Conservation (phyloP, 1,140 invertebrate species). For the Diachasma alloeum region DNA sequence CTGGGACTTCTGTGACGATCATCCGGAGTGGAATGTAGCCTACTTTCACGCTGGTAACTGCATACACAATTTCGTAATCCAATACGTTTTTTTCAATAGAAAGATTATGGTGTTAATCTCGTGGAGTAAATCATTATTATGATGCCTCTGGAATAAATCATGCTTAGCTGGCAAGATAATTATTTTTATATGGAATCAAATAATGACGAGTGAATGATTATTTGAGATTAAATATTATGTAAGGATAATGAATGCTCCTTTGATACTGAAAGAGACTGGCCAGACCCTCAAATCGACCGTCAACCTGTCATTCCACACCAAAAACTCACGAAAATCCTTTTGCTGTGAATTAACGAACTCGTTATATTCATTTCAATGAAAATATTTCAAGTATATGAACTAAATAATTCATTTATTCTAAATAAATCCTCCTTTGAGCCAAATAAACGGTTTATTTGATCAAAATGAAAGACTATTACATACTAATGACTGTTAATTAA, state of each 20-base stretch:
- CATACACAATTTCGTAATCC: slow-evolving; percentile 12
- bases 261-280: neutral
- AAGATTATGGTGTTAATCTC: neutral
- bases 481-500: too few species aligned
- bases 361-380: too few species aligned
- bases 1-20: slow-evolving; percentile 6
- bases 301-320: neutral
- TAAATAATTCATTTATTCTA: too few species aligned
- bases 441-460: too few species aligned
- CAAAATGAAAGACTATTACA: too few species aligned
- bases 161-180: neutral
- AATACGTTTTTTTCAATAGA: neutral
- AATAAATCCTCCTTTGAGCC: too few species aligned
- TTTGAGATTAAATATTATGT: neutral
- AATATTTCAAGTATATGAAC: too few species aligned
- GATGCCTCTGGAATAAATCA: neutral
- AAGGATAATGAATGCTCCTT: neutral
- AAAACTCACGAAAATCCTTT: neutral
- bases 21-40: slow-evolving; percentile 19
- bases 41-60: slow-evolving; percentile 18
- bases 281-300: neutral
- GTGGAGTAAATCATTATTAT: neutral
- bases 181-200: neutral
- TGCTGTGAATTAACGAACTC: too few species aligned
- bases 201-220: neutral